Percentiles rank a stretch among this genome's conserved stretches.
phyloP scores from a whole-genome alignment of 1,140 invertebrate species.

The Apolygus lucorum region DNA sequence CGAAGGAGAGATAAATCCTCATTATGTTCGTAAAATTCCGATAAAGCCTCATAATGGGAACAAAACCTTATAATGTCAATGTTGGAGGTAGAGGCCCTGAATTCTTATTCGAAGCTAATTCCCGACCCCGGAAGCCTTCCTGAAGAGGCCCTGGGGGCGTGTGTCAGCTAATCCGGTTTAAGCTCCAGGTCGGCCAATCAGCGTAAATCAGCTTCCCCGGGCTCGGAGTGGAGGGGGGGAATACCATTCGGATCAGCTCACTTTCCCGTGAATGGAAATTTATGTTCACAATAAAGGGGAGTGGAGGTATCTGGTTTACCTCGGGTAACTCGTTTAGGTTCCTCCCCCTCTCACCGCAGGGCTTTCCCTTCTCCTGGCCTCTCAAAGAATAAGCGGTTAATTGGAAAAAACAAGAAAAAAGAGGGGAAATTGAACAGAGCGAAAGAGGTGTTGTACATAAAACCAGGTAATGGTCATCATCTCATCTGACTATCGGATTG shows the following conservation, averaged over 20 bases:
- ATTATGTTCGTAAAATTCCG: too few relatives aligned
- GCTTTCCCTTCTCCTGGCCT: neutral
- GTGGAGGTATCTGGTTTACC: neutral
- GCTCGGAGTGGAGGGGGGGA: neutral
- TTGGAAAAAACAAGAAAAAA: neutral
- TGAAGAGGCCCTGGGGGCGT: neutral
- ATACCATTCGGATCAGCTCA: neutral
- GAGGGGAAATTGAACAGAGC: too few relatives aligned
- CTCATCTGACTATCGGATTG: too few relatives aligned
- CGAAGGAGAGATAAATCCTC: too few relatives aligned
- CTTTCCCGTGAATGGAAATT: neutral
- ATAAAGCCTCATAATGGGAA: too few relatives aligned
- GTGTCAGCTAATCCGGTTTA: neutral
- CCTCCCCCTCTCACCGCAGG: neutral
- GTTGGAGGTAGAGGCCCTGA: too few relatives aligned
- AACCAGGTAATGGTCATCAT: too few relatives aligned
- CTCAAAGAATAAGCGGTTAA: neutral
- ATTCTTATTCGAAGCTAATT: neutral
- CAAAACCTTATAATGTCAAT: too few relatives aligned
- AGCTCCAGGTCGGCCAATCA: neutral
- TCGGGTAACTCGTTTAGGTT: neutral
- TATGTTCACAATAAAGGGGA: neutral
- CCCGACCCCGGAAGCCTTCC: neutral
- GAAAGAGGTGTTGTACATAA: too few relatives aligned
- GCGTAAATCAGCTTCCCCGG: neutral